Base-by-base conservation (phyloP, 2,888 invertebrate genomes). In the Drosophila borborema region DNA sequence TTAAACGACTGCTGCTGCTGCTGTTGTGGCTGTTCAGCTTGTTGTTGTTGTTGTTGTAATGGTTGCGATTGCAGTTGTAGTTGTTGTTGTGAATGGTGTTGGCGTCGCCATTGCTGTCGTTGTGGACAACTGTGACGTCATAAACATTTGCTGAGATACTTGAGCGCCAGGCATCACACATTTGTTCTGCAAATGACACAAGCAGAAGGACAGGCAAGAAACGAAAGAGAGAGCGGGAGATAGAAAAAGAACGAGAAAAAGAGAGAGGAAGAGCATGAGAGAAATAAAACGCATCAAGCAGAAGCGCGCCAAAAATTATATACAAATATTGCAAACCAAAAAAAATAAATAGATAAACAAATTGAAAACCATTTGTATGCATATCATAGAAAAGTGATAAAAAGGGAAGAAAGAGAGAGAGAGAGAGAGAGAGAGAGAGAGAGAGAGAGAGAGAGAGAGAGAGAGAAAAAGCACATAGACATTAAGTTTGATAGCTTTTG, bases 141-240 rank as follows among this genome's bases (percentile, higher is more conserved):
- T 87, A 89, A 92, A 92, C 80, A 92, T 90, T 81, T 90, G 89
- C 80, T 90, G 89, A 74, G 90, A 77, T 79, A 87, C 87, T 80
- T 91, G 90, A 79, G 81, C 84, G 82, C 72, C 82, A 77, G 92
- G 81, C 92, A 92, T 93, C 92, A 93, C 92, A 93, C 93, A 92
- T 92, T 92, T 90, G 93, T 93, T 92, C 93, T 93, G 91, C 64
- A 92, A 70, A 66, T 55, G 67, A 77, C 59, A 79, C 59, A 78
- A 75, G 72, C 59, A 77, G 55, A 77, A 75, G 73, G 54, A 74
- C 59, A 73, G 70, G 68, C 63, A 51, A 67, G 31, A 41, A 48
- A 46, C 49, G 54, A 66, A 65, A 8, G 28, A 58, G 43, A 62
- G 28, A 67, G 31, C 56, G 40, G 8, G 5, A 14, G 49, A 41